Percentiles rank a stretch among this genome's conserved stretches.
Evolutionary conservation across 2,888 invertebrate genomes (phyloP).

Genomic region (Drosophila melanosoma): DNA sequence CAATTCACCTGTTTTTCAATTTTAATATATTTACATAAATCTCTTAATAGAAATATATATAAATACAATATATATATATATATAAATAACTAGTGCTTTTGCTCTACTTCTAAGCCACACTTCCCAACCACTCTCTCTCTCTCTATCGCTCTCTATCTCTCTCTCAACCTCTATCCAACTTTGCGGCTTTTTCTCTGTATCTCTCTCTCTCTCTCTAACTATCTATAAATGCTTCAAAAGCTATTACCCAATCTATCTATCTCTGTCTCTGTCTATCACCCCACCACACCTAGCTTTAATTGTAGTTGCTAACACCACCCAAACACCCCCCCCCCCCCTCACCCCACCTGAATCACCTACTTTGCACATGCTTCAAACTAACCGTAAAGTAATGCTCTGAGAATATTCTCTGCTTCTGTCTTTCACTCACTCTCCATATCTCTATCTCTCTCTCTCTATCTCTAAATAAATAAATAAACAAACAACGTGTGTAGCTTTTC

Average conservation of each 20-base stretch:
- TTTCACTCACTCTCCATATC: conserved; percentile 8
- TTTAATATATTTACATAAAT: conserved; percentile 47
- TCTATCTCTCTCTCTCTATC: conserved; percentile 6
- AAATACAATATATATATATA: conserved; percentile 50
- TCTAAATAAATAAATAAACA: conserved; percentile 19
- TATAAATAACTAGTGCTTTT: conserved; percentile 68
- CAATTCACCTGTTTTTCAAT: conserved; percentile 44
- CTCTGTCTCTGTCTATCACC: conserved; percentile 52
- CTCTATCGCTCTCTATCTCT: conserved; percentile 19
- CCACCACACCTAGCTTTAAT: conserved; percentile 64
- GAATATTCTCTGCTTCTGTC: conserved; percentile 14
- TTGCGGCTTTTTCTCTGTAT: conserved; percentile 26
- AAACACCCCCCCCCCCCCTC: conserved; percentile 14
- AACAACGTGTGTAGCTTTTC: conserved; percentile 52
- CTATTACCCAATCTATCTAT: conserved; percentile 38
- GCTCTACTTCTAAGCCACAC: conserved; percentile 68
- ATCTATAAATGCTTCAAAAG: conserved; percentile 40
- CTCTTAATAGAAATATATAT: conserved; percentile 35
- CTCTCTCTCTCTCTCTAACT: conserved; percentile 21
- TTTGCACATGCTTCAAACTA: conserved; percentile 65
- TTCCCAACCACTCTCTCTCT: conserved; percentile 25
- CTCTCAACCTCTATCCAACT: conserved; percentile 17
- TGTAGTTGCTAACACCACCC: conserved; percentile 53
- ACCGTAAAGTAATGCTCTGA: conserved; percentile 54
- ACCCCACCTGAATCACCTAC: conserved; percentile 43